A percentile compares a stretch with the other conserved stretches of the same genome.
These are phyloP conservation scores for Phengaris alcon DNA, from an alignment of 2,888 invertebrate species.

Conservation along the genomic window DNA sequence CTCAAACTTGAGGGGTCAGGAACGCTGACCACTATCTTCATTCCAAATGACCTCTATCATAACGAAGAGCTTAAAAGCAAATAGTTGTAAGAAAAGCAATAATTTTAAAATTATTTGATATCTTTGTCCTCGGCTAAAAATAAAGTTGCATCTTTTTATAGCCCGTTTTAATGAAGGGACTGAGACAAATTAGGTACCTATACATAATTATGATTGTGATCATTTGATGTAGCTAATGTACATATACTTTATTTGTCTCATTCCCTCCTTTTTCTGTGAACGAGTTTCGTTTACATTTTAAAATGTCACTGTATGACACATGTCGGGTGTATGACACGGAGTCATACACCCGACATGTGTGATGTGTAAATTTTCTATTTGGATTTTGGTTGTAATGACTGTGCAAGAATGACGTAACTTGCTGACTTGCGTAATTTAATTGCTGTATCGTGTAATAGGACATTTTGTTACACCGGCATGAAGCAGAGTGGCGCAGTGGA, in stretches of 20 bases:
- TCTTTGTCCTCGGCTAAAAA: neutral
- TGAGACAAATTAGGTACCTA: neutral
- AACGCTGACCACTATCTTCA: neutral
- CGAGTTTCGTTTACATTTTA: neutral
- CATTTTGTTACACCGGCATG: neutral
- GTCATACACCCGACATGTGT: neutral
- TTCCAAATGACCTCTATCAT: slow-evolving; percentile 25
- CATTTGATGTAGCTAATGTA: no score
- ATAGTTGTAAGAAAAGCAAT: slow-evolving; percentile 10
- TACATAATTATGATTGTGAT: no score
- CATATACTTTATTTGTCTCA: no score
- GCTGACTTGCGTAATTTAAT: neutral
- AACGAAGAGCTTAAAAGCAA: slow-evolving; percentile 20
- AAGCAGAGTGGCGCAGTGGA: slow-evolving; percentile 91
- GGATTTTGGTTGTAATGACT: neutral
- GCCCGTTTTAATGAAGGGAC: neutral
- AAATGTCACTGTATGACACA: neutral
- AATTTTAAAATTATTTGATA: slow-evolving; percentile 7
- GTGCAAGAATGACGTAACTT: neutral
- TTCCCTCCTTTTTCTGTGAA: no score
- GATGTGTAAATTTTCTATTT: neutral
- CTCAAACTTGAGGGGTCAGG: slow-evolving; percentile 39
- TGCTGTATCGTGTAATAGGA: neutral
- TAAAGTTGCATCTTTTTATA: neutral
- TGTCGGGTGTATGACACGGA: neutral